Percentiles rank a stretch among this genome's conserved stretches.
Evolutionary conservation across 2,888 invertebrate genomes (phyloP).

Genomic region (Odiellus spinosus): DNA sequence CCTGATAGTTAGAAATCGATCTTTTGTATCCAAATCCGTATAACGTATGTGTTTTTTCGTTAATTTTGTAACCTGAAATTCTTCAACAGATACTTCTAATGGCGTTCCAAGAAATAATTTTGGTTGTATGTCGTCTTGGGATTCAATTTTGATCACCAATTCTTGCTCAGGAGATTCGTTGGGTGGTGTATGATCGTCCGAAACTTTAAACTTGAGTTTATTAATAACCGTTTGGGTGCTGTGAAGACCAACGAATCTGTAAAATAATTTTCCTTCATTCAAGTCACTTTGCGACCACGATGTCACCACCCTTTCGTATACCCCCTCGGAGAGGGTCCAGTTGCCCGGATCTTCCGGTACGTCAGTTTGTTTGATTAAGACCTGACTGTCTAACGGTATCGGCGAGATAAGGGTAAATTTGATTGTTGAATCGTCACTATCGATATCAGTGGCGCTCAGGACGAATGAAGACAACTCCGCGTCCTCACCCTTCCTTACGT

Average conservation of each 20-base stretch:
- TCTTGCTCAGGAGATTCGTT: conserved; percentile 26
- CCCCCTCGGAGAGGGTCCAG: conserved; percentile 25
- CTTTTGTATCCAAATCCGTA: conserved; percentile 26
- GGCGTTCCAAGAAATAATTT: conserved; percentile 24
- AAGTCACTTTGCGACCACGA: conserved; percentile 29
- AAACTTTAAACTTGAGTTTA: conserved; percentile 24
- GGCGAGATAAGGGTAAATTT: conserved; percentile 25
- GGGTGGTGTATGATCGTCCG: conserved; percentile 27
- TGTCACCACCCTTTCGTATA: conserved; percentile 25
- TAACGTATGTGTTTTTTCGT: conserved; percentile 24
- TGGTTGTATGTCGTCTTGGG: conserved; percentile 29
- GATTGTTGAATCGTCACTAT: conserved; percentile 27
- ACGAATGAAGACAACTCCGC: conserved; percentile 25
- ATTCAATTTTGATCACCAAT: conserved; percentile 27
- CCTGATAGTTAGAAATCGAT: conserved; percentile 24
- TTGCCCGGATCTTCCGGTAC: conserved; percentile 23
- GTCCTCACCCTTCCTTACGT: conserved; percentile 25
- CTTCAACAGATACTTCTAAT: conserved; percentile 26
- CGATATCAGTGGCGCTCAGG: conserved; percentile 30
- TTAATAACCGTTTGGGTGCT: conserved; percentile 23
- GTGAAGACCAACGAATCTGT: conserved; percentile 26
- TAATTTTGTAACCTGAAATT: conserved; percentile 26
- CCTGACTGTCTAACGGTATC: conserved; percentile 23
- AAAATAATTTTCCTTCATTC: conserved; percentile 27
- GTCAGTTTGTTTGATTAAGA: conserved; percentile 24